phyloP scores from a whole-genome alignment of 1,140 invertebrate species.

The Pseudomyrmex flavicornis region DNA sequence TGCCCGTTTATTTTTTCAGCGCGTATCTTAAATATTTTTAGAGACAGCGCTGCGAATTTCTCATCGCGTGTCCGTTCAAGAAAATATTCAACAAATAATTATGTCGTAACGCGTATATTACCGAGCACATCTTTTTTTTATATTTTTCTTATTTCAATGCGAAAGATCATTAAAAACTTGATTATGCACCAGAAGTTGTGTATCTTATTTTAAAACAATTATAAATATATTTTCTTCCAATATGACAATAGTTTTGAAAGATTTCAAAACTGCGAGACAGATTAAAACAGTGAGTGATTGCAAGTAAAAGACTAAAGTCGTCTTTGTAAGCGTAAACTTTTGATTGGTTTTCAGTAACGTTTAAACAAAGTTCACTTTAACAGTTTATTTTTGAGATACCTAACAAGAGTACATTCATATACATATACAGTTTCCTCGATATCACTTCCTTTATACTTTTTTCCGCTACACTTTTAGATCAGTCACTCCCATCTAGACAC shows the following conservation, averaged over 20 bases:
- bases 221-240: no score
- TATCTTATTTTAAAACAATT: no score
- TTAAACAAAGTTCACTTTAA: slow-evolving; percentile 8
- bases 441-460: no score
- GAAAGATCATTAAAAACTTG: not conserved
- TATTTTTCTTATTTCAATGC: not conserved
- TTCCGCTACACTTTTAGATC: slow-evolving; percentile 58
- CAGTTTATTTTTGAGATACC: slow-evolving; percentile 6
- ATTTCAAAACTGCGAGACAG: not conserved
- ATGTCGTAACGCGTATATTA: not conserved
- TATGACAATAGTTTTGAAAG: not conserved
- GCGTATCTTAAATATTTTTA: slow-evolving; percentile 58
- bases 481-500: slow-evolving; percentile 48
- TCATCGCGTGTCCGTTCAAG: not conserved
- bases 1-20: slow-evolving; percentile 52
- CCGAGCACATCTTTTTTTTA: not conserved
- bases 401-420: not conserved
- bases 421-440: no score
- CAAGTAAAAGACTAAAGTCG: not conserved
- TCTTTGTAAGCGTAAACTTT: no score
- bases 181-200: no score
- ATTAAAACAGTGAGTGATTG: not conserved
- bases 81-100: slow-evolving; percentile 43
- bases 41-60: slow-evolving; percentile 32
- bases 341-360: not conserved